Percentiles rank a stretch among this genome's conserved stretches.
Evolutionary conservation across 2,888 invertebrate genomes (phyloP).

Genomic region (Eupithecia subfuscata): DNA sequence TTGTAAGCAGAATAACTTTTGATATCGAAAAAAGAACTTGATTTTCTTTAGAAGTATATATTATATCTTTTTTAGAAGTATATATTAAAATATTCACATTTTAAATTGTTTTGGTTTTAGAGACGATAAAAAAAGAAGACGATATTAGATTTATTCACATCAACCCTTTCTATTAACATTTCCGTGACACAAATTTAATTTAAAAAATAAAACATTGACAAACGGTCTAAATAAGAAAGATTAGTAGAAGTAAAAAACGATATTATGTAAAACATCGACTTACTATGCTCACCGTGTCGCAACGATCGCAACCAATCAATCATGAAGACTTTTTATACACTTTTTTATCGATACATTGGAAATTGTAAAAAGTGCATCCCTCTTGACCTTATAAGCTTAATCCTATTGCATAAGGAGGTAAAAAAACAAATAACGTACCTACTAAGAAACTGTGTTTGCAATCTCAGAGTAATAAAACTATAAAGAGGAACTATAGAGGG

Average conservation of each 20-base stretch:
- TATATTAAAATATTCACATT: neutral
- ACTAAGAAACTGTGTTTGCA: constrained; percentile 13
- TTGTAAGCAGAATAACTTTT: constrained; percentile 5
- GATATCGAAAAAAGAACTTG: neutral
- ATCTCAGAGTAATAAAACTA: constrained; percentile 5
- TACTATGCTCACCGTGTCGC: constrained; percentile 32
- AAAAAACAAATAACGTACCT: constrained; percentile 46
- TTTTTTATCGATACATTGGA: constrained; percentile 45
- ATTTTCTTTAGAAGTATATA: neutral
- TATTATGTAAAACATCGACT: constrained; percentile 17
- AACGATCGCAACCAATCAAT: constrained; percentile 49
- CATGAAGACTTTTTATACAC: constrained; percentile 47
- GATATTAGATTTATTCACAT: neutral
- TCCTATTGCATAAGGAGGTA: constrained; percentile 51
- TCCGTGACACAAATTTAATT: neutral
- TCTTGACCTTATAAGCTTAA: constrained; percentile 58
- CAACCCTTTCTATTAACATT: neutral
- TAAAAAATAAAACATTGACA: constrained; percentile 6
- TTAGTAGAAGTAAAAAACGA: constrained; percentile 5
- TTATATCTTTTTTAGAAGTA: neutral
- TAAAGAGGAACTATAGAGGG: too few relatives aligned
- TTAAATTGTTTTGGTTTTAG: neutral
- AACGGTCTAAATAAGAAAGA: constrained; percentile 24
- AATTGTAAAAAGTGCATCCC: constrained; percentile 47
- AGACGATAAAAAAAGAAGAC: neutral